A percentile compares a stretch with the other conserved stretches of the same genome.
phyloP scores from a whole-genome alignment of 2,888 invertebrate genomes.

The Xestia c-nigrum region DNA sequence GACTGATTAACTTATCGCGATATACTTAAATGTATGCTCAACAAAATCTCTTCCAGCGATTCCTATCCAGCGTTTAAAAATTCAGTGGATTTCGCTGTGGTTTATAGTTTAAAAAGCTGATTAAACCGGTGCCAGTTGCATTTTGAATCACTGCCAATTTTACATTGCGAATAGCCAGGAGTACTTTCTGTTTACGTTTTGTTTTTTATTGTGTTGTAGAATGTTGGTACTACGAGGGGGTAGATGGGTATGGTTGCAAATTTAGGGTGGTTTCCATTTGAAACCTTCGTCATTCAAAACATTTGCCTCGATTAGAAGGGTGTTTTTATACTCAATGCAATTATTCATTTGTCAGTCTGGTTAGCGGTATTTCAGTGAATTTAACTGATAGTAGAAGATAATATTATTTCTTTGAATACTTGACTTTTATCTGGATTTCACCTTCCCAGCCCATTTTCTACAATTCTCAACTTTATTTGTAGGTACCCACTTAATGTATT shows the following conservation, averaged over 20 bases:
- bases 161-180: constrained; percentile 6
- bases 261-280: not conserved
- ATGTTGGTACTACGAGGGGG: not conserved
- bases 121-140: constrained; percentile 34
- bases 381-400: not conserved
- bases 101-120: constrained; percentile 43
- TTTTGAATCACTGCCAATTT: constrained; percentile 52
- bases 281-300: not conserved
- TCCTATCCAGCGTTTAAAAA: constrained; percentile 19
- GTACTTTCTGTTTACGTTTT: constrained; percentile 7
- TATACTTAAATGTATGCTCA: not conserved
- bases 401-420: not conserved
- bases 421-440: not conserved
- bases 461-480: not conserved
- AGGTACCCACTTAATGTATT: too few species aligned
- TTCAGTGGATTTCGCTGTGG: constrained; percentile 10
- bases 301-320: not conserved
- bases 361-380: not conserved
- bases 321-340: not conserved
- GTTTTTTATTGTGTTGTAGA: constrained; percentile 10
- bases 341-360: not conserved
- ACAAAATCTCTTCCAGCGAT: constrained; percentile 8
- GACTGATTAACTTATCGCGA: not conserved
- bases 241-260: not conserved
- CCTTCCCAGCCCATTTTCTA: not conserved